Conservation (phyloP, 2,888 invertebrate species). For the Sisyra nigra region DNA sequence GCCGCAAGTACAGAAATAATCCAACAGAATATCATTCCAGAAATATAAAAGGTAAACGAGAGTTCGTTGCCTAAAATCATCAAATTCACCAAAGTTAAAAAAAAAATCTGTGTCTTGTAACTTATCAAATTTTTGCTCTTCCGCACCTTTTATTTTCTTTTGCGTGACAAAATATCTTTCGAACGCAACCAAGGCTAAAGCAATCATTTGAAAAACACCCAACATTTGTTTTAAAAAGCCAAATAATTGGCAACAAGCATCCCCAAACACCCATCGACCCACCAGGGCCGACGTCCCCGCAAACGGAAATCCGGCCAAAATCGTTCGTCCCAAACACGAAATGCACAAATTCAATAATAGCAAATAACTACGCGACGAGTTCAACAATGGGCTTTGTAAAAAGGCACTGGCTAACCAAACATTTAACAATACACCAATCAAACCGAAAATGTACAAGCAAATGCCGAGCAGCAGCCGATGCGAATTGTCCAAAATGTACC, state of each 20-base stretch:
- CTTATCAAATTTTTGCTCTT: slow-evolving; percentile 1
- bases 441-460: slow-evolving; percentile 36
- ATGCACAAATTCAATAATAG: slow-evolving; percentile 36
- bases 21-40: slow-evolving; percentile 30
- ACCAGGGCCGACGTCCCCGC: slow-evolving; percentile 34
- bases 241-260: slow-evolving; percentile 34
- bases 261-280: slow-evolving; percentile 38
- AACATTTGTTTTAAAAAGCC: slow-evolving; percentile 37
- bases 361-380: slow-evolving; percentile 33
- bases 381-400: slow-evolving; percentile 34
- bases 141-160: slow-evolving; percentile 30
- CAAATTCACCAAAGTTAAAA: background rate
- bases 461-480: slow-evolving; percentile 34
- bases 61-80: slow-evolving; percentile 18
- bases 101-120: background rate
- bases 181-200: slow-evolving; percentile 30
- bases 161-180: slow-evolving; percentile 34
- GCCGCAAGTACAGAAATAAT: slow-evolving; percentile 27
- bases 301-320: slow-evolving; percentile 34
- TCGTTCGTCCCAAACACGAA: slow-evolving; percentile 33
- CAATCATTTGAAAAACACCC: slow-evolving; percentile 35
- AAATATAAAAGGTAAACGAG: slow-evolving; percentile 29
- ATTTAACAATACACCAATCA: slow-evolving; percentile 36
- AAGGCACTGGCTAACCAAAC: slow-evolving; percentile 37
- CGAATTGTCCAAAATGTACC: slow-evolving; percentile 34